A percentile compares a stretch with the other conserved stretches of the same genome.
Conservation (phyloP, 1,140 invertebrate genomes). For the Drosophila nebulosa region DNA sequence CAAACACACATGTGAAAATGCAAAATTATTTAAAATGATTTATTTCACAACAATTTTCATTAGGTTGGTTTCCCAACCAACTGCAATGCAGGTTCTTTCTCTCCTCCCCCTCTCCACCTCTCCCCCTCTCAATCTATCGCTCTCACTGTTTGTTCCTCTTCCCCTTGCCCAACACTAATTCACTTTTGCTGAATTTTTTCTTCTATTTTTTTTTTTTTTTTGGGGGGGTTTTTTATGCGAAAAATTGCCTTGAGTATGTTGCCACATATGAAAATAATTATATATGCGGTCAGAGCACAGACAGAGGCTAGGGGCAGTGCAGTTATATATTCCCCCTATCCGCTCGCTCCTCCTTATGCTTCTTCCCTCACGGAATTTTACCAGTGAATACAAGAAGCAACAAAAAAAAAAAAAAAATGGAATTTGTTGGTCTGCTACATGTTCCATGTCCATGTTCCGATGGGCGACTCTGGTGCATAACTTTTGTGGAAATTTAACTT, state of each 20-base stretch:
- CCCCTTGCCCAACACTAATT: conserved; percentile 51
- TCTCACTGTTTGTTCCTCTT: background rate
- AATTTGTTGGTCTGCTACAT: conserved; percentile 56
- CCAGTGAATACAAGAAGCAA: conserved; percentile 22
- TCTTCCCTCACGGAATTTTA: conserved; percentile 27
- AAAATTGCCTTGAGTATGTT: conserved; percentile 52
- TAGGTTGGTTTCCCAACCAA: conserved; percentile 40
- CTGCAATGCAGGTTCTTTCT: conserved; percentile 63
- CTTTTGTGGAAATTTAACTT: conserved; percentile 71
- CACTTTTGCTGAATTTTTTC: conserved; percentile 59
- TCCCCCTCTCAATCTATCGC: background rate
- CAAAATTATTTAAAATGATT: conserved; percentile 77
- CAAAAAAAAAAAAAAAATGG: conserved; percentile 31
- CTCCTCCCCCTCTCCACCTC: too few relatives aligned
- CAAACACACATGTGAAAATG: conserved; percentile 41
- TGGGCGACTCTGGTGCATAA: conserved; percentile 64
- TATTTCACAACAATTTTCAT: conserved; percentile 79
- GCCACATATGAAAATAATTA: conserved; percentile 76
- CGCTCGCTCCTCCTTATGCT: background rate
- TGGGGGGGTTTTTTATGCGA: conserved; percentile 31
- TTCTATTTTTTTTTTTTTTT: background rate
- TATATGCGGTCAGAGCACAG: conserved; percentile 69
- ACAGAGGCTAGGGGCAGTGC: conserved; percentile 61
- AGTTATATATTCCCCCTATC: conserved; percentile 8
- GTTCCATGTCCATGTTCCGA: conserved; percentile 44